Conservation (phyloP, 2,113 vertebrate species). For the Zapus hudsonius region DNA sequence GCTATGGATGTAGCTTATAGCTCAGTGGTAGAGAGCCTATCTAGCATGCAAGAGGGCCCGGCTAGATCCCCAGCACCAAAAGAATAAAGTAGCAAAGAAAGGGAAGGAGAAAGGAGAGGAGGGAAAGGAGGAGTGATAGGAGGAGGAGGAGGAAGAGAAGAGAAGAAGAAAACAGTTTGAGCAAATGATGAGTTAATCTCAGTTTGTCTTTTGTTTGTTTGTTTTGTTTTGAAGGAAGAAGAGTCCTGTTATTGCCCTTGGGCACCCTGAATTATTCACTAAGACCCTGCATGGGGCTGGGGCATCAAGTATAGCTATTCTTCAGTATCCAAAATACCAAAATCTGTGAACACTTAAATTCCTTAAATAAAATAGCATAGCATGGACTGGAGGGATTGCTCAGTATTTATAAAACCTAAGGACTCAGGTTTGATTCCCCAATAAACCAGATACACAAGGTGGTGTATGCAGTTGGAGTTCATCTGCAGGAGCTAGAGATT, state of each 20-base stretch:
- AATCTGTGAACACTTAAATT: background rate
- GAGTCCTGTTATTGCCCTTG: background rate
- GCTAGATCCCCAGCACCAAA: background rate
- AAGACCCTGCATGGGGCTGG: background rate
- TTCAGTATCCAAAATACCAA: background rate
- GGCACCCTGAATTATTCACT: background rate
- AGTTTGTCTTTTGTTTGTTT: background rate
- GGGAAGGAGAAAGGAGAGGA: background rate
- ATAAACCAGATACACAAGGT: no score
- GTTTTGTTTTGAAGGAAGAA: conserved; percentile 37
- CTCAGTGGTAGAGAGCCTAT: no score
- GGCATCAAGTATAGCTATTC: background rate
- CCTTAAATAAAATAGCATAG: background rate
- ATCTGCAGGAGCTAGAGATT: no score
- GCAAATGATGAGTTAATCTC: background rate
- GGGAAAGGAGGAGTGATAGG: background rate
- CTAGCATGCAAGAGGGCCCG: background rate
- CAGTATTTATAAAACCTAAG: no score
- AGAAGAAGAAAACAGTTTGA: background rate
- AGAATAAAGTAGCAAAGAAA: background rate
- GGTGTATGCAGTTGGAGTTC: no score
- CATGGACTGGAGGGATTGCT: no score
- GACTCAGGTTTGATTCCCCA: no score
- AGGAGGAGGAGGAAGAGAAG: background rate
- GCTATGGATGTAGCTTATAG: background rate